Evolutionary conservation across 2,797 vertebrate species (phyloP), one percentile per base, ranked within the genome.

Genomic region (Pampus argenteus): DNA sequence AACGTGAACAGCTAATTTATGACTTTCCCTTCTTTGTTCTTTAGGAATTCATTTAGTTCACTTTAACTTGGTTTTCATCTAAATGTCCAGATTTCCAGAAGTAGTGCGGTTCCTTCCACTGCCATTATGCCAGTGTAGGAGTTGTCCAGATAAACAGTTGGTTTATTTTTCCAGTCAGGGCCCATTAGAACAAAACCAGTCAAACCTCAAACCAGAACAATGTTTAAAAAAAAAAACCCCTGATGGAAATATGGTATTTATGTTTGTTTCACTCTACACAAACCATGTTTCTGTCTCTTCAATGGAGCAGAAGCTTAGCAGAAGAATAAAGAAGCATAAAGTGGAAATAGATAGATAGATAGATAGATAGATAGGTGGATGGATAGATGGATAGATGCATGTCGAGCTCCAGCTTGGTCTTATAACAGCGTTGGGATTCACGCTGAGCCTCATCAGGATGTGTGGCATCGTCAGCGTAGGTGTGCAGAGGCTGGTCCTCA

Each of bases 401-500:
- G n/a, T n/a, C n/a, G 44, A 70, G 66, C 67, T 75, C 57, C 52
- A 28, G 38, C 61, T 13, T 40, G 45, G 63, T 63, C 45, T 79
- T 63, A 74, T 76, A 67, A 74, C 52, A 71, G 70, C 18, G 5
- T 20, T 71, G 57, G 73, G 71, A 71, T 73, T 77, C 89, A 78
- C n/a, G 22, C 87, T 81, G 86, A 71, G 84, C 26, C 68, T 87
- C 78, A 85, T 91, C 86, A 88, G 66, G 86, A 86, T 55, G 84
- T 87, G 88, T 86, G 64, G 51, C 42, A 36, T 31, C 22, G 31
- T 65, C 31, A 13, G 66, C 0, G 58, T 81, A 22, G 68, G 63
- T 10, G 34, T 70, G 56, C 54, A 51, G 57, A 69, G 38, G 47
- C 74, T 50, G 61, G 66, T 76, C 42, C 66, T 60, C 47, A 25